Evolutionary conservation across 1,140 invertebrate species (phyloP).

Genomic region (Rhopalosiphum padi): DNA sequence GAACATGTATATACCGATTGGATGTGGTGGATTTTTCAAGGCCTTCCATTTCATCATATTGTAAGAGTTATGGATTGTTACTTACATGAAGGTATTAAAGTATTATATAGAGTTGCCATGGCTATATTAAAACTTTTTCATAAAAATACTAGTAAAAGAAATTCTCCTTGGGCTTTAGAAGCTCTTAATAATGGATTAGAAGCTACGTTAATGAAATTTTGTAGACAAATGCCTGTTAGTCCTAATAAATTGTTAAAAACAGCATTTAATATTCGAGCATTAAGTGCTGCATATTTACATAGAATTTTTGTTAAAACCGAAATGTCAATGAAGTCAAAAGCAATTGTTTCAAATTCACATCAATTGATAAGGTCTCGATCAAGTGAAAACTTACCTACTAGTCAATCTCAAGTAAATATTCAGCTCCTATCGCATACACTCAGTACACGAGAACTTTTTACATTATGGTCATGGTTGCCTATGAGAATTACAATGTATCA

Average conservation of each 20-base stretch:
- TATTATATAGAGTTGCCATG: slow-evolving; percentile 89
- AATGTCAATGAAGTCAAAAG: slow-evolving; percentile 85
- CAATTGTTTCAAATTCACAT: slow-evolving; percentile 70
- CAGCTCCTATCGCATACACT: slow-evolving; percentile 93
- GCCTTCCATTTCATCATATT: slow-evolving; percentile 91
- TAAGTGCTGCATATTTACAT: slow-evolving; percentile 87
- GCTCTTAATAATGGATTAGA: slow-evolving; percentile 83
- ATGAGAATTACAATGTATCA: slow-evolving; percentile 93
- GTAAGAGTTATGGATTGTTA: slow-evolving; percentile 96
- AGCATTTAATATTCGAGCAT: slow-evolving; percentile 89
- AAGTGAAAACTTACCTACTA: slow-evolving; percentile 86
- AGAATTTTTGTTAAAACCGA: slow-evolving; percentile 90
- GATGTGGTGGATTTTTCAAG: slow-evolving; percentile 96
- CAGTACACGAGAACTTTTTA: slow-evolving; percentile 90
- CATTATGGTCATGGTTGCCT: slow-evolving; percentile 95
- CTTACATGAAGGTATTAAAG: slow-evolving; percentile 95
- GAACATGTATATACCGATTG: slow-evolving; percentile 87
- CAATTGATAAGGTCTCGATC: slow-evolving; percentile 79
- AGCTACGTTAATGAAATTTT: slow-evolving; percentile 82
- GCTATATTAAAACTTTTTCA: slow-evolving; percentile 89
- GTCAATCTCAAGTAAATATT: slow-evolving; percentile 90
- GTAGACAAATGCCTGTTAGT: slow-evolving; percentile 83
- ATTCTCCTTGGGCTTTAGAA: slow-evolving; percentile 80
- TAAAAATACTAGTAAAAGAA: slow-evolving; percentile 78
- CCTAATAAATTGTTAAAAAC: slow-evolving; percentile 86